phyloP scores from a whole-genome alignment of 1,140 invertebrate genomes.

The Cotesia typhae region DNA sequence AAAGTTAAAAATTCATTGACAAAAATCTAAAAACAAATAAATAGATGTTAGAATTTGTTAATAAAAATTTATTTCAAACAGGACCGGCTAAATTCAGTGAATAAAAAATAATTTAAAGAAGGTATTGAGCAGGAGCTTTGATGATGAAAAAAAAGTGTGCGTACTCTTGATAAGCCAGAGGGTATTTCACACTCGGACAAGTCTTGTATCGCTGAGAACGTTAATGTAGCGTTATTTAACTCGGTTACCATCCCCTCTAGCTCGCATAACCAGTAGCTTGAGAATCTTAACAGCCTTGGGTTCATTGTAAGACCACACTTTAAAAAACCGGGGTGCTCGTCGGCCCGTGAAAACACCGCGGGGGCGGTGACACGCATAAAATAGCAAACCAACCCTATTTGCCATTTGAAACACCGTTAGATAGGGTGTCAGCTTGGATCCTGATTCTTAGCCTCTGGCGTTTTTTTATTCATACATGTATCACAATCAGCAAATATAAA shows the following conservation, averaged over 20 bases:
- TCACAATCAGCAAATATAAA: too few species aligned
- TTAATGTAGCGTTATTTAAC: conserved; percentile 66
- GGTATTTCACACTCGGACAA: conserved; percentile 66
- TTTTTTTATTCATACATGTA: neutral
- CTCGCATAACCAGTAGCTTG: conserved; percentile 10
- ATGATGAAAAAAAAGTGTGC: conserved; percentile 38
- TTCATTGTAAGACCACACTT: conserved; percentile 31
- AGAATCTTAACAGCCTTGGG: conserved; percentile 3
- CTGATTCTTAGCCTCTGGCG: conserved; percentile 19
- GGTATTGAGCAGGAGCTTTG: too few species aligned
- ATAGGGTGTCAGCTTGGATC: neutral
- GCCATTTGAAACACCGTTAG: conserved; percentile 39
- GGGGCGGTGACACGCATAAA: conserved; percentile 62
- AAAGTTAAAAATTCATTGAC: too few species aligned
- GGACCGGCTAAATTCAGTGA: neutral
- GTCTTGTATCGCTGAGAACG: conserved; percentile 55
- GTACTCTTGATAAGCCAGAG: conserved; percentile 60
- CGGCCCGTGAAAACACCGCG: conserved; percentile 64
- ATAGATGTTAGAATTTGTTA: conserved; percentile 1
- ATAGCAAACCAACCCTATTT: conserved; percentile 51
- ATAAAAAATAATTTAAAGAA: neutral
- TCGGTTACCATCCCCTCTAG: conserved; percentile 54
- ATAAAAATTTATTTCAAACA: conserved; percentile 36
- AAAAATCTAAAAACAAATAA: too few species aligned
- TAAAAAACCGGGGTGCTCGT: conserved; percentile 53